These are phyloP conservation scores for Phrynocephalus versicolor DNA, from an alignment of 2,113 vertebrate species.

Conservation along the genomic window DNA sequence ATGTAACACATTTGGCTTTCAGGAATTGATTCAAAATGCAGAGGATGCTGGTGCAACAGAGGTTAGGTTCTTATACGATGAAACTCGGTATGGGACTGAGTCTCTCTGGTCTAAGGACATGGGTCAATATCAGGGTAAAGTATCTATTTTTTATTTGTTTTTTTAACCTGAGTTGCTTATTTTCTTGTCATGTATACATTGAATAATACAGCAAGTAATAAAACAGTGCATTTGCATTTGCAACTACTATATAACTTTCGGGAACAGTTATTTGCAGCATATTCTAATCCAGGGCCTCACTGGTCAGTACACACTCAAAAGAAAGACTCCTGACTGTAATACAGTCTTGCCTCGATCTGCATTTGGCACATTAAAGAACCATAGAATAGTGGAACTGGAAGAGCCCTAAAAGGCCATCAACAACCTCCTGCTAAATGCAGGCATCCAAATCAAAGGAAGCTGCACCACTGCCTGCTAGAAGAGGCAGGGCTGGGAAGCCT, in stretches of 20 bases:
- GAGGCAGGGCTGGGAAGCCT: too few species aligned
- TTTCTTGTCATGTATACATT: not conserved
- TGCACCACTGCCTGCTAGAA: too few species aligned
- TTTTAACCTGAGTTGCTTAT: not conserved
- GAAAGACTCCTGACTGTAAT: too few species aligned
- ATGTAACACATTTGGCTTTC: constrained; percentile 21
- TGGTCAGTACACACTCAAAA: too few species aligned
- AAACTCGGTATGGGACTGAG: constrained; percentile 92
- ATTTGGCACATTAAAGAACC: too few species aligned
- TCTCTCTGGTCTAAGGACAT: constrained; percentile 94
- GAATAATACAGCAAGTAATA: not conserved
- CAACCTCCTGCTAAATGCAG: too few species aligned
- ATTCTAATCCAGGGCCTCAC: too few species aligned
- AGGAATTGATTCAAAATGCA: constrained; percentile 99
- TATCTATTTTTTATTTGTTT: constrained; percentile 10
- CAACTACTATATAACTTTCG: not conserved
- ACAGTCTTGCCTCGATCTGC: too few species aligned
- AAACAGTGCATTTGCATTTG: not conserved
- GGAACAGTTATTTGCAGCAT: not conserved
- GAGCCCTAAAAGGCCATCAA: too few species aligned
- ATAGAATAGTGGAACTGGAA: too few species aligned
- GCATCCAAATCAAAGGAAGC: too few species aligned
- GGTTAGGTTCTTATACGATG: constrained; percentile 95
- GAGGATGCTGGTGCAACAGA: constrained; percentile 97
- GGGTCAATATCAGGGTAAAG: constrained; percentile 92